Evolutionary conservation across 2,797 vertebrate genomes (phyloP).

Genomic region (Dryobates pubescens): DNA sequence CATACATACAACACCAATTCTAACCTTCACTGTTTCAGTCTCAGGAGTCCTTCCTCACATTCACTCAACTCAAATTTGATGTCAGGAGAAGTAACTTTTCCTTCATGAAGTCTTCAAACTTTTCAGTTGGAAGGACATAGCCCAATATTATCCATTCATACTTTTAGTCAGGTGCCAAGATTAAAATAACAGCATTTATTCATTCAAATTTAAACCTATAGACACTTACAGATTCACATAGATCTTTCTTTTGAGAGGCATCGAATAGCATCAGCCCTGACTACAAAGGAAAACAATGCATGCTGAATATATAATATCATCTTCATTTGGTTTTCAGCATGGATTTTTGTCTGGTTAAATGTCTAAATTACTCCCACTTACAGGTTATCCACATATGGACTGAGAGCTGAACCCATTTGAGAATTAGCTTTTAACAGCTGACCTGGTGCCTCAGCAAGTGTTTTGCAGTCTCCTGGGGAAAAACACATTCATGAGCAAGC

Average conservation of each 20-base stretch:
- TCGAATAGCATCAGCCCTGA: conserved; percentile 47
- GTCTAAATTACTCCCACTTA: conserved; percentile 72
- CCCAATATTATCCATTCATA: conserved; percentile 14
- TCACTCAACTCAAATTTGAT: not conserved
- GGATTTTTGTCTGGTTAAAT: conserved; percentile 67
- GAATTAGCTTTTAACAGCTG: conserved; percentile 73
- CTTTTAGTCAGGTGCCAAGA: conserved; percentile 47
- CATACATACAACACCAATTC: not conserved
- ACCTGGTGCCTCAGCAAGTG: conserved; percentile 57
- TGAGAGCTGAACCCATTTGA: conserved; percentile 60
- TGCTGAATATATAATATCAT: conserved; percentile 67
- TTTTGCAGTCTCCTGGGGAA: conserved; percentile 51
- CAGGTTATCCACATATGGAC: conserved; percentile 67
- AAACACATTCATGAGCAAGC: conserved; percentile 48
- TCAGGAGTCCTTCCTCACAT: not conserved
- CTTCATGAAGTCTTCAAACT: not conserved
- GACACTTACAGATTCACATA: conserved; percentile 41
- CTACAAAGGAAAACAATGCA: conserved; percentile 53
- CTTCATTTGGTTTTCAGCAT: conserved; percentile 44
- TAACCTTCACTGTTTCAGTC: not conserved
- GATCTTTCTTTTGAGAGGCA: conserved; percentile 40
- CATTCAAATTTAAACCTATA: conserved; percentile 55
- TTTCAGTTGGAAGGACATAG: not conserved
- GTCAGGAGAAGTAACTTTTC: conserved; percentile 31
- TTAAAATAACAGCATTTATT: conserved; percentile 66